These are phyloP conservation scores for Danio choprae DNA, from an alignment of 2,797 vertebrate species.

Conservation along the genomic window DNA sequence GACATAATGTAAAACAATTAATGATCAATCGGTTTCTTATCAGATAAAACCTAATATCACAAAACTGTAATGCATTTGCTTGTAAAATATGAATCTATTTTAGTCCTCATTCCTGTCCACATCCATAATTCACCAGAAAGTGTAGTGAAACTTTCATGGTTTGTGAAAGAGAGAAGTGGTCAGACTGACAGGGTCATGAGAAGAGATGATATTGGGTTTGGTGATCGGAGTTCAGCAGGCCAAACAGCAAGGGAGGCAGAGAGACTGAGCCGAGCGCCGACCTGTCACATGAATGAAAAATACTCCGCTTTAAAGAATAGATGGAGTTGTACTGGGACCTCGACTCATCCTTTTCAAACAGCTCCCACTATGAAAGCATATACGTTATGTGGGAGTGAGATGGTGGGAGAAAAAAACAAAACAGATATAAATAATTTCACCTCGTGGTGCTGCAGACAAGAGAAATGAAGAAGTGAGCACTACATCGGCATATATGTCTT, in stretches of 20 bases:
- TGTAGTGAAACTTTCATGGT: neutral
- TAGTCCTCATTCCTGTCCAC: neutral
- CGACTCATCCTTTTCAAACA: slow-evolving; percentile 46
- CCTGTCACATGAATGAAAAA: slow-evolving; percentile 49
- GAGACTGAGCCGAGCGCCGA: slow-evolving; percentile 22
- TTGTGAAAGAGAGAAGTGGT: neutral
- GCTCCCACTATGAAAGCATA: slow-evolving; percentile 40
- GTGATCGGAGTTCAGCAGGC: slow-evolving; percentile 41
- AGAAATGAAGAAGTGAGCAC: slow-evolving; percentile 54
- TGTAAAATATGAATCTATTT: neutral
- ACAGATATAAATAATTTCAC: slow-evolving; percentile 63
- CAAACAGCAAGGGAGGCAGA: slow-evolving; percentile 34
- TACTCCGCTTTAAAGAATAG: slow-evolving; percentile 51
- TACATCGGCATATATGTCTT: slow-evolving; percentile 62
- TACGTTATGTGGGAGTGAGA: slow-evolving; percentile 37
- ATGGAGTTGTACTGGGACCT: slow-evolving; percentile 39
- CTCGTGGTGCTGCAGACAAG: slow-evolving; percentile 55
- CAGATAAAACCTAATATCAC: neutral
- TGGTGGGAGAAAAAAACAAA: slow-evolving; percentile 52
- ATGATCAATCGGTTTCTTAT: no score
- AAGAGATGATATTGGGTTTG: slow-evolving; percentile 1
- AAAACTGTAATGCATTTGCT: neutral
- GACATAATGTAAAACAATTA: no score
- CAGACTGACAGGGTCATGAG: slow-evolving; percentile 23
- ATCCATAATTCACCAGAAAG: slow-evolving; percentile 21